These are phyloP conservation scores for Trisateles emortualis DNA, from an alignment of 2,888 invertebrate genomes.

Conservation along the genomic window DNA sequence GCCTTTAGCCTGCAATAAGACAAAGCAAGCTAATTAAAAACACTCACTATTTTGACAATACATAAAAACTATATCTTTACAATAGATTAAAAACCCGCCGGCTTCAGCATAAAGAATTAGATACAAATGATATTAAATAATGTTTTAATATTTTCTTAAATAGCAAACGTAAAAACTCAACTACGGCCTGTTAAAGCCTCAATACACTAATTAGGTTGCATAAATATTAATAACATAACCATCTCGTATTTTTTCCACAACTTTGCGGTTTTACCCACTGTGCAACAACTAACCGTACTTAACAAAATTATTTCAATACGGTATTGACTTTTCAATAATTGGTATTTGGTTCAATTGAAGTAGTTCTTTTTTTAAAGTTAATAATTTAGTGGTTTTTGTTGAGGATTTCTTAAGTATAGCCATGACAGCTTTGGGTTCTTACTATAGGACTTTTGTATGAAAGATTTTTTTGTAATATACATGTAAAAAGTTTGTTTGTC, in stretches of 20 bases:
- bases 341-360: slow-evolving; percentile 1
- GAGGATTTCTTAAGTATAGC: slow-evolving; percentile 17
- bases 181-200: slow-evolving; percentile 5
- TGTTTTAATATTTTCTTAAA: not conserved
- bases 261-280: slow-evolving; percentile 39
- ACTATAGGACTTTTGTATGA: too few relatives aligned
- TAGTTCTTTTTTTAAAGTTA: slow-evolving; percentile 27
- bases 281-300: slow-evolving; percentile 35
- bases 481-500: too few relatives aligned
- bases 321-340: slow-evolving; percentile 47
- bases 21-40: too few relatives aligned
- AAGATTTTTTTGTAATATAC: too few relatives aligned
- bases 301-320: slow-evolving; percentile 41
- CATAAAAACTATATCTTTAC: too few relatives aligned
- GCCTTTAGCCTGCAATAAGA: too few relatives aligned
- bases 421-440: too few relatives aligned
- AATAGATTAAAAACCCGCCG: too few relatives aligned
- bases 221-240: slow-evolving; percentile 33
- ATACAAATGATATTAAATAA: too few relatives aligned
- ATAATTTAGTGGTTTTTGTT: slow-evolving; percentile 41
- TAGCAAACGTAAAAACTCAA: not conserved
- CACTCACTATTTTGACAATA: too few relatives aligned
- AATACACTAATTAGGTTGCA: slow-evolving; percentile 30
- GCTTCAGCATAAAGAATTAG: too few relatives aligned
- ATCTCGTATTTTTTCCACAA: slow-evolving; percentile 26